phyloP scores from a whole-genome alignment of 2,888 invertebrate genomes.

The Agonopterix alstromeriana region DNA sequence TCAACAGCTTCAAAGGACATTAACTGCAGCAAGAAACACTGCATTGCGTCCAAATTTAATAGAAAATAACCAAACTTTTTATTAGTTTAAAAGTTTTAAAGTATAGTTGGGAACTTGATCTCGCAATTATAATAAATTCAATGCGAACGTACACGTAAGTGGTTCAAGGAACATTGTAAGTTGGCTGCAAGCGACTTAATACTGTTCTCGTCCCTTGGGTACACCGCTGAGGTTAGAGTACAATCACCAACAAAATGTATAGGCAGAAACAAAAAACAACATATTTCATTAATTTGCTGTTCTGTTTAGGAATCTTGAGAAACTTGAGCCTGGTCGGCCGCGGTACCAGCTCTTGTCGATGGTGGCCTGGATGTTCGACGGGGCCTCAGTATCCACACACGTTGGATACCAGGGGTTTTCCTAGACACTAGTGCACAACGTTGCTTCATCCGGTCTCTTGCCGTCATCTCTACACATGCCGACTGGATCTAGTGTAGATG shows the following conservation, averaged over 20 bases:
- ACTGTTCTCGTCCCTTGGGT: slow-evolving; percentile 31
- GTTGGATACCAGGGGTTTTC: neutral
- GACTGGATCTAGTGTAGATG: no score
- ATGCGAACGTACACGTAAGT: slow-evolving; percentile 23
- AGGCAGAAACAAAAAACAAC: no score
- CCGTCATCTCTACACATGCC: neutral
- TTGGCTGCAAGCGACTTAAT: slow-evolving; percentile 35
- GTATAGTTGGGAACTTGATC: slow-evolving; percentile 10
- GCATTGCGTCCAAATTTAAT: slow-evolving; percentile 15
- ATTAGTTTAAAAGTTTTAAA: slow-evolving; percentile 5
- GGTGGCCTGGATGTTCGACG: neutral
- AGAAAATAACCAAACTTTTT: neutral
- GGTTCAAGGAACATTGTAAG: slow-evolving; percentile 27
- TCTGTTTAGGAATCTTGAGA: no score
- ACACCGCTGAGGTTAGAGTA: slow-evolving; percentile 15
- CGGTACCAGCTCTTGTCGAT: neutral
- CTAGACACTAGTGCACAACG: neutral
- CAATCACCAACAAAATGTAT: neutral
- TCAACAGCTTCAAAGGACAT: no score
- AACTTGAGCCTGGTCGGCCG: no score
- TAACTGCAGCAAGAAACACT: slow-evolving; percentile 3
- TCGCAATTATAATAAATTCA: slow-evolving; percentile 48
- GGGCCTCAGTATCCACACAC: neutral
- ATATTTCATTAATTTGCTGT: no score
- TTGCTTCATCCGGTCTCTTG: neutral